Conservation (phyloP, 2,888 invertebrate species). For the Stictocephala bisonia region DNA sequence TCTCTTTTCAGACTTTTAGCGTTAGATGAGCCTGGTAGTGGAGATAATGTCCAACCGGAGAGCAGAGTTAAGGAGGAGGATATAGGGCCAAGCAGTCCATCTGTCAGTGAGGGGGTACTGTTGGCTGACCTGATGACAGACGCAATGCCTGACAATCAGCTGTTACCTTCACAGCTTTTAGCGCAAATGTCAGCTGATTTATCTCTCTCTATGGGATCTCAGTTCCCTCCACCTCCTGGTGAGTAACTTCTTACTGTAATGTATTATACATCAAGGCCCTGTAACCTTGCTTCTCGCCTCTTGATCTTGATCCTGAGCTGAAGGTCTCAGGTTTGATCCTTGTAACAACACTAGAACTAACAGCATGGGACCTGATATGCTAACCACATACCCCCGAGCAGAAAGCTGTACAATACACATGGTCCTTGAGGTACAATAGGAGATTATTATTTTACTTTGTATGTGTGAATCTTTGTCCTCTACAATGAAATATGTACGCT, state of each 20-base stretch:
- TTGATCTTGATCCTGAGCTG: no score
- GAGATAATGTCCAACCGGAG: not conserved
- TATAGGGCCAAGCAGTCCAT: not conserved
- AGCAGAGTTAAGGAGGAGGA: conserved; percentile 43
- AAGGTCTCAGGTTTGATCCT: no score
- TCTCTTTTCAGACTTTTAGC: conserved; percentile 44
- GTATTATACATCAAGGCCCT: no score
- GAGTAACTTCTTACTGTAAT: not conserved
- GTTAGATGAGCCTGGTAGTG: conserved; percentile 49
- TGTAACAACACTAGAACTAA: no score
- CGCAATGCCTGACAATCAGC: conserved; percentile 44
- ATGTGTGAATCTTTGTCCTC: no score
- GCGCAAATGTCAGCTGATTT: conserved; percentile 43
- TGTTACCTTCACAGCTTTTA: conserved; percentile 56
- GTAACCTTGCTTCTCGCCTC: no score
- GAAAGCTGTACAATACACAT: no score
- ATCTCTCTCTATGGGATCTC: not conserved
- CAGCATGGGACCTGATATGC: no score
- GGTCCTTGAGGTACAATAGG: no score
- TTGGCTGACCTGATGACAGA: conserved; percentile 50
- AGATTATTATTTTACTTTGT: no score
- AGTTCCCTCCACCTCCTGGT: conserved; percentile 7
- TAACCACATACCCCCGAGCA: no score
- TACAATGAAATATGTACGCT: no score
- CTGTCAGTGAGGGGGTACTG: conserved; percentile 12